A percentile compares a stretch with the other conserved stretches of the same genome.
These are phyloP conservation scores for Adelphocoris suturalis DNA, from an alignment of 2,888 invertebrate genomes.

Conservation along the genomic window DNA sequence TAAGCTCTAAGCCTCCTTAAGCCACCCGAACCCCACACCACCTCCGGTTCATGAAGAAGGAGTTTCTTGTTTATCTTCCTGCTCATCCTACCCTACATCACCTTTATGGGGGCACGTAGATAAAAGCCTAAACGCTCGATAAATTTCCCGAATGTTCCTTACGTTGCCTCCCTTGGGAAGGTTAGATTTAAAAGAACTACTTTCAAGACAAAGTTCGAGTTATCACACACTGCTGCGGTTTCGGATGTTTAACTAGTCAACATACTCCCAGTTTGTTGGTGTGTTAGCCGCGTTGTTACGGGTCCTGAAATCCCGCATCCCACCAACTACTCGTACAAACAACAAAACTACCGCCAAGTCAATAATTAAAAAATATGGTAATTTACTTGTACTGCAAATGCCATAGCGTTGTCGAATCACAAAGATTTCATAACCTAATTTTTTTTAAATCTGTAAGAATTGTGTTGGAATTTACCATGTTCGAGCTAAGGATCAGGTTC, in stretches of 20 bases:
- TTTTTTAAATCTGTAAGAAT: too few species aligned
- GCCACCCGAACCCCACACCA: neutral
- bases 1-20: slow-evolving; percentile 28
- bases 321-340: too few species aligned
- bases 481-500: too few species aligned
- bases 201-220: neutral
- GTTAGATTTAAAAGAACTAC: neutral
- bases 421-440: too few species aligned
- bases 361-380: too few species aligned
- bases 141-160: slow-evolving; percentile 4
- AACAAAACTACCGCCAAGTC: too few species aligned
- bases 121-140: slow-evolving; percentile 33
- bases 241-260: neutral
- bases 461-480: too few species aligned
- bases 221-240: neutral
- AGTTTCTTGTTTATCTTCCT: slow-evolving; percentile 24
- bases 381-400: too few species aligned
- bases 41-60: slow-evolving; percentile 24
- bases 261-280: neutral
- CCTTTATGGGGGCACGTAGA: slow-evolving; percentile 25
- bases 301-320: too few species aligned
- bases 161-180: neutral
- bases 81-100: slow-evolving; percentile 23
- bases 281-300: too few species aligned
- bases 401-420: too few species aligned